A percentile compares a stretch with the other conserved stretches of the same genome.
Conservation (phyloP, 2,113 vertebrate species). For the Procavia capensis region DNA sequence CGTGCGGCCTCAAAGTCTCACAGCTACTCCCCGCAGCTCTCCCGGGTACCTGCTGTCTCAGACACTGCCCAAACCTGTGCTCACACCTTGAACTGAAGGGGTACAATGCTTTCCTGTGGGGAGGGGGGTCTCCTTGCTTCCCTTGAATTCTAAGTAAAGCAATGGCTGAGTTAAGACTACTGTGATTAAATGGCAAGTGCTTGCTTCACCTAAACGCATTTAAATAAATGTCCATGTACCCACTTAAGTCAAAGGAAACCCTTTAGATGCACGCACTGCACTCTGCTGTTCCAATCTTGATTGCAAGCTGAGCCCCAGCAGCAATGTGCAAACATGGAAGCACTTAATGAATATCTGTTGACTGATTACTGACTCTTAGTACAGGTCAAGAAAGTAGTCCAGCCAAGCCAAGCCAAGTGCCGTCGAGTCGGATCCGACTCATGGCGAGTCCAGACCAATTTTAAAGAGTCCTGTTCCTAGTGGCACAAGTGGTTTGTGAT, state of each 20-base stretch:
- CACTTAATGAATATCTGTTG: neutral
- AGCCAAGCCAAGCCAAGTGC: neutral
- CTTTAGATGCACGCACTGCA: neutral
- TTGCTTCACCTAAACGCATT: neutral
- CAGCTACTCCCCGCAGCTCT: neutral
- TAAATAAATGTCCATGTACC: neutral
- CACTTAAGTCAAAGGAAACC: slow-evolving; percentile 12
- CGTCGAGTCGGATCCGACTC: too few species aligned
- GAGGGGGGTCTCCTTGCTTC: neutral
- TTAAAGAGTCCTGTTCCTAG: neutral
- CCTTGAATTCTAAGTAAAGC: neutral
- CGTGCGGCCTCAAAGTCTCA: neutral
- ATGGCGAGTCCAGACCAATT: neutral
- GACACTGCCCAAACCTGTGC: neutral
- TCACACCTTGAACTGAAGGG: neutral
- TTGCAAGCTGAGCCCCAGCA: neutral
- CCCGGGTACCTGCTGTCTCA: neutral
- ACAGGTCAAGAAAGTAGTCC: neutral
- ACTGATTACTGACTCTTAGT: neutral
- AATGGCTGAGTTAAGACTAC: neutral
- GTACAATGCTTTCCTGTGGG: neutral
- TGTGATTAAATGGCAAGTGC: neutral
- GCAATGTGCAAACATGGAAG: neutral
- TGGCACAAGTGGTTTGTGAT: too few species aligned
- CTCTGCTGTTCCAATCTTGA: neutral